Evolutionary conservation across 1,140 invertebrate genomes (phyloP).

Genomic region (Ceratoteleas bidentatus): DNA sequence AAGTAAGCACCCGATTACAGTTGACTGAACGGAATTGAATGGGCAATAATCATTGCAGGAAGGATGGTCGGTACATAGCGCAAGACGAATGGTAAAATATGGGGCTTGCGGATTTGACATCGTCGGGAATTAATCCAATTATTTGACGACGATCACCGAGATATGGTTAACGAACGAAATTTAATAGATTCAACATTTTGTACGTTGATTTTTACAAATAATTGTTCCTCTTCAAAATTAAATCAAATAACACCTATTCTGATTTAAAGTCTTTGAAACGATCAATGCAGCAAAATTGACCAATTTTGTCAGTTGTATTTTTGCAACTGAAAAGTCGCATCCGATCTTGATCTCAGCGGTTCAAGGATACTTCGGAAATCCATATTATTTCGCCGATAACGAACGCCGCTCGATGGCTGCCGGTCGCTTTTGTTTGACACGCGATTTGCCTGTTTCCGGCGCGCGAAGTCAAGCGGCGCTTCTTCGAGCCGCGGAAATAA

Average conservation of each 20-base stretch:
- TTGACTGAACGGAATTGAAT: constrained; percentile 64
- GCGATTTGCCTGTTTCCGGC: constrained; percentile 39
- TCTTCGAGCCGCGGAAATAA: constrained; percentile 40
- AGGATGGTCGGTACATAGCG: constrained; percentile 38
- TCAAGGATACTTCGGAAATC: constrained; percentile 2
- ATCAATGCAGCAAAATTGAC: not conserved
- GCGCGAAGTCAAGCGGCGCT: constrained; percentile 32
- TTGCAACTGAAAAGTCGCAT: too few relatives aligned
- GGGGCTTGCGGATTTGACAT: constrained; percentile 12
- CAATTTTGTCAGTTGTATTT: too few relatives aligned
- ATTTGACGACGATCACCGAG: too few relatives aligned
- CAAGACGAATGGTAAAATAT: constrained; percentile 27
- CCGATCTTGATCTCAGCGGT: not conserved
- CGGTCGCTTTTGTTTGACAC: constrained; percentile 12
- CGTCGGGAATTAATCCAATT: not conserved
- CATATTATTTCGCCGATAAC: constrained; percentile 7
- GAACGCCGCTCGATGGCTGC: not conserved
- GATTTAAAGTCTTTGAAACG: too few relatives aligned
- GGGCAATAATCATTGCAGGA: constrained; percentile 63
- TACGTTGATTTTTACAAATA: too few relatives aligned
- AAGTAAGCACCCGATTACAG: constrained; percentile 57
- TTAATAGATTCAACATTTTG: too few relatives aligned
- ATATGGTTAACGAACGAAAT: too few relatives aligned
- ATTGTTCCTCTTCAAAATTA: too few relatives aligned
- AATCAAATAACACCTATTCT: too few relatives aligned